These are phyloP conservation scores for Diogma glabrata DNA, from an alignment of 2,888 invertebrate species.

Conservation along the genomic window DNA sequence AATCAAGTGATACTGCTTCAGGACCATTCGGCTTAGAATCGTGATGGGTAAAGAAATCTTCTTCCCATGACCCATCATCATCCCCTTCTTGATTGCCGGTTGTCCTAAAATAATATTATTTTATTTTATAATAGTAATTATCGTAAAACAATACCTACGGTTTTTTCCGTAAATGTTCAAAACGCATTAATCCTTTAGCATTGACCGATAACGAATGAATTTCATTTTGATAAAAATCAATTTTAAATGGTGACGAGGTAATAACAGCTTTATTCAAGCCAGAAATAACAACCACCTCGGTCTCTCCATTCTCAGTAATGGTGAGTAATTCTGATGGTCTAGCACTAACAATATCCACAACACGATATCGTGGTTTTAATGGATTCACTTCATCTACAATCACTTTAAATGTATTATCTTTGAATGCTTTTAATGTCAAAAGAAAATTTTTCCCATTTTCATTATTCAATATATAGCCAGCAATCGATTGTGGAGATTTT, in stretches of 20 bases:
- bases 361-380: constrained; percentile 59
- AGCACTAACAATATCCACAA: constrained; percentile 40
- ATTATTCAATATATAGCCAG: constrained; percentile 59
- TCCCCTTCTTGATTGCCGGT: constrained; percentile 35
- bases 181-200: constrained; percentile 78
- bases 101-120: background rate
- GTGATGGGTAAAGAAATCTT: constrained; percentile 87
- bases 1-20: constrained; percentile 85
- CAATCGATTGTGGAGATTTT: constrained; percentile 53
- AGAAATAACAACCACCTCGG: constrained; percentile 43
- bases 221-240: constrained; percentile 66
- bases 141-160: constrained; percentile 35
- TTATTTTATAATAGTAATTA: background rate
- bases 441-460: constrained; percentile 32
- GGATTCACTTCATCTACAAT: constrained; percentile 78
- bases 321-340: constrained; percentile 31
- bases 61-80: constrained; percentile 83
- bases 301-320: constrained; percentile 42
- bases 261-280: constrained; percentile 53
- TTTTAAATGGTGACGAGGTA: constrained; percentile 63
- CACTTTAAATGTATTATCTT: constrained; percentile 60
- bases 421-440: constrained; percentile 33
- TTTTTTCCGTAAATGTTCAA: constrained; percentile 75
- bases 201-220: constrained; percentile 70
- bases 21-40: constrained; percentile 78